Evolutionary conservation across 2,797 vertebrate species (phyloP), one percentile per base, ranked within the genome.

Genomic region (Tokudaia tokunoshimensis): DNA sequence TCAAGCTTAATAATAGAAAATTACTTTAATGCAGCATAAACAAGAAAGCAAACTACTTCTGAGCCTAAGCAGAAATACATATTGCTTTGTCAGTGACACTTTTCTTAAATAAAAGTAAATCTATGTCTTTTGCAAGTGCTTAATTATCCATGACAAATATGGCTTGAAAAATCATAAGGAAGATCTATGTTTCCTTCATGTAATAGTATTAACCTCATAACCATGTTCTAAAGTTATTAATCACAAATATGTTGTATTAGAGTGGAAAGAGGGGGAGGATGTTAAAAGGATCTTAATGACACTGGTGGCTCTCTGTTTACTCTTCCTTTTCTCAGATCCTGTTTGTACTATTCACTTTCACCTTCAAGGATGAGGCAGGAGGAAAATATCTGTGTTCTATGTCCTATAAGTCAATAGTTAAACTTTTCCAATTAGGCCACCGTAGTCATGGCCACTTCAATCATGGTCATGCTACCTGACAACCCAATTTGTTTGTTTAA

Each of bases 31-130:
- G 67, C 41, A 88, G 59, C 89, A 86, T 75, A 88, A 93, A 65
- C 3, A 67, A 37, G 57, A 87, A 92, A 96, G 61, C 8, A 88
- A 78, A 57, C 3, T 74, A 86, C 52, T 80, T n/a, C 5, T 82
- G 52, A 89, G 41, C 55, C 44, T 82, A 70, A 80, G 78, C 20
- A 50, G 52, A 31, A 86, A 44, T 83, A 50, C 78, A 6, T 31
- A 19, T 59, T 89, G 72, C 59, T 31, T 89, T 94, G 17, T 79
- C 37, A 86, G 2, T 37, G 2, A 74, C 31, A 67, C 79, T 92
- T 95, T 57, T 65, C 29, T 83, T 82, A 79, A 94, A 78, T 89
- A 92, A 70, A 87, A 89, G 19, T 1, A 89, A 91, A 34, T 14
- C 2, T 17, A 14, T 90, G 57, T 67, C 70, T 92, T 82, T 29